phyloP scores from a whole-genome alignment of 2,888 invertebrate species.

The Drosophila neonasuta region DNA sequence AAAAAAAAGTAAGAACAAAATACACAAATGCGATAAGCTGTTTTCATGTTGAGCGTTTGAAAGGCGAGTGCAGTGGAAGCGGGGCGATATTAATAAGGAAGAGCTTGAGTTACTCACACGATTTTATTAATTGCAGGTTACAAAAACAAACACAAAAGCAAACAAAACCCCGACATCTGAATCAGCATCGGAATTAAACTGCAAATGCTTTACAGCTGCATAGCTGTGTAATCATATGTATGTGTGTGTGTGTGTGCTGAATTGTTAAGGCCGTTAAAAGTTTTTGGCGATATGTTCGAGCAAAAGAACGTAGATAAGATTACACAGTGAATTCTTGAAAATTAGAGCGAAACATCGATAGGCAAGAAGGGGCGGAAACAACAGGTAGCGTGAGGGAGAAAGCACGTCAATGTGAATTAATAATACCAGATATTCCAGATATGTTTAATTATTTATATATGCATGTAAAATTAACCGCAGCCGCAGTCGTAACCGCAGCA shows the following conservation, averaged over 20 bases:
- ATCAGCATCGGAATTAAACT: slow-evolving; percentile 5
- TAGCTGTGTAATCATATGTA: background rate
- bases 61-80: background rate
- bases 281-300: slow-evolving; percentile 31
- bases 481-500: background rate
- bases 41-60: slow-evolving; percentile 1
- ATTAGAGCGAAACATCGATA: slow-evolving; percentile 10
- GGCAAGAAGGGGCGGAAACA: background rate
- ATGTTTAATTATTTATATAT: slow-evolving; percentile 6
- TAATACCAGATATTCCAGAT: slow-evolving; percentile 17
- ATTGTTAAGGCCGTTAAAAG: slow-evolving; percentile 25
- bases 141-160: background rate
- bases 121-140: slow-evolving; percentile 19
- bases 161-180: background rate
- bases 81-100: background rate
- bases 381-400: slow-evolving; percentile 3
- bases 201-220: background rate
- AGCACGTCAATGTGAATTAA: slow-evolving; percentile 11
- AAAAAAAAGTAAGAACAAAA: background rate
- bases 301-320: slow-evolving; percentile 46
- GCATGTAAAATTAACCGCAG: background rate
- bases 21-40: slow-evolving; percentile 15
- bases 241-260: background rate
- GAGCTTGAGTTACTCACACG: slow-evolving; percentile 26
- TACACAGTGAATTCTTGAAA: slow-evolving; percentile 25